Conservation (phyloP, 2,888 invertebrate genomes). For the Yponomeuta evonymella region DNA sequence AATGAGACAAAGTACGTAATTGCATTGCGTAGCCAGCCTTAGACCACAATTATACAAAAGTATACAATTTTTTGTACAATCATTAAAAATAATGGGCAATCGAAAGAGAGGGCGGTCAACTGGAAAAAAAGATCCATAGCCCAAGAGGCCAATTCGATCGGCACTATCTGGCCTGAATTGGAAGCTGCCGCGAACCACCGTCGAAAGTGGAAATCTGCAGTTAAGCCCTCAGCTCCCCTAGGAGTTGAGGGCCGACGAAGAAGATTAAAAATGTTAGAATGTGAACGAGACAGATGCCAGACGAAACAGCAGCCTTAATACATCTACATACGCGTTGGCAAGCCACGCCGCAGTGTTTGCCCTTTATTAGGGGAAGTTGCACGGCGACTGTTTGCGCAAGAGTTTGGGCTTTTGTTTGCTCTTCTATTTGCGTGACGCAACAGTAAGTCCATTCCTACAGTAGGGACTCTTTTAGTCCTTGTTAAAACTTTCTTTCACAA, state of each 20-base stretch:
- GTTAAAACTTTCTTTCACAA: too few species aligned
- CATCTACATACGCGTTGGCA: conserved; percentile 22
- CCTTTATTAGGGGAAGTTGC: conserved; percentile 64
- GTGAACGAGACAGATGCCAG: conserved; percentile 9
- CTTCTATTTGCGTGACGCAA: conserved; percentile 13
- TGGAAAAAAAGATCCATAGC: too few species aligned
- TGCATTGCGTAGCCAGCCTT: too few species aligned
- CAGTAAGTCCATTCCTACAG: too few species aligned
- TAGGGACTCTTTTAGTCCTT: too few species aligned
- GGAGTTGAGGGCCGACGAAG: too few species aligned
- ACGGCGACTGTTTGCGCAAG: conserved; percentile 52
- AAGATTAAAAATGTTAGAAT: too few species aligned
- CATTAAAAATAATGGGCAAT: too few species aligned
- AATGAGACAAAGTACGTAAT: too few species aligned
- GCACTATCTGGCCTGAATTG: conserved; percentile 27
- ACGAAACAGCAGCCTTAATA: conserved; percentile 17
- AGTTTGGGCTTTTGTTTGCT: conserved; percentile 50
- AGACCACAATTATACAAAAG: too few species aligned
- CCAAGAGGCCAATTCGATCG: background rate
- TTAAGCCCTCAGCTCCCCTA: conserved; percentile 9
- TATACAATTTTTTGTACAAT: too few species aligned
- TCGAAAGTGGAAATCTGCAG: background rate
- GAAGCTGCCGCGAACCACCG: conserved; percentile 32
- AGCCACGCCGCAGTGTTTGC: conserved; percentile 56
- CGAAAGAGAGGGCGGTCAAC: too few species aligned